Conservation (phyloP, 2,888 invertebrate species). For the Ophion costatus region DNA sequence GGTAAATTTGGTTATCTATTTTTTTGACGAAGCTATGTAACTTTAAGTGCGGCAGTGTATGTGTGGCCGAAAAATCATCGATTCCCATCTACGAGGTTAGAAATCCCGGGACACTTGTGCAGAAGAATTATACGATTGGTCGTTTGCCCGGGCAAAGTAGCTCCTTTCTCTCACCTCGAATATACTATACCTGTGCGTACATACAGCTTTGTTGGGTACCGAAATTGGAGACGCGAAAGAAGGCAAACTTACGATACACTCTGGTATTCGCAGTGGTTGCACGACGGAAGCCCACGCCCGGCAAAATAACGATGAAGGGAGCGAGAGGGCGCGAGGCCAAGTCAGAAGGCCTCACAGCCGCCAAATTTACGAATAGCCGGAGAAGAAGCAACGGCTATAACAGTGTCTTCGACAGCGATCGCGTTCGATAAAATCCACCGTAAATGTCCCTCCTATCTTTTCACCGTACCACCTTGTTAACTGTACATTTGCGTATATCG, state of each 20-base stretch:
- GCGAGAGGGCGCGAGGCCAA: not conserved
- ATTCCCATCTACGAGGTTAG: slow-evolving; percentile 58
- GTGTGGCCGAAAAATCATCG: too few relatives aligned
- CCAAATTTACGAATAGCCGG: slow-evolving; percentile 55
- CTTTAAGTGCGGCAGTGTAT: too few relatives aligned
- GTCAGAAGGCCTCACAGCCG: not conserved
- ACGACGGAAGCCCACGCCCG: slow-evolving; percentile 53
- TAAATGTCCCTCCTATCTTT: slow-evolving; percentile 22
- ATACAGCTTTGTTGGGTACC: slow-evolving; percentile 26
- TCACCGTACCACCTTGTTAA: not conserved
- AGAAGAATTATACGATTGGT: slow-evolving; percentile 24
- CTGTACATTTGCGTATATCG: not conserved
- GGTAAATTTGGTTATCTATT: too few relatives aligned
- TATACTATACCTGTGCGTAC: not conserved
- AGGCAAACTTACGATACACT: slow-evolving; percentile 37
- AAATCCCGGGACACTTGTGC: slow-evolving; percentile 2
- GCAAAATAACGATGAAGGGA: slow-evolving; percentile 47
- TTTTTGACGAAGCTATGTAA: too few relatives aligned
- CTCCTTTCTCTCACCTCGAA: not conserved
- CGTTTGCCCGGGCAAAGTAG: slow-evolving; percentile 35
- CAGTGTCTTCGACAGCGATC: slow-evolving; percentile 47
- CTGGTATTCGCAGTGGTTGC: slow-evolving; percentile 25
- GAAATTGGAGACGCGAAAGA: not conserved
- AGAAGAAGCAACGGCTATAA: slow-evolving; percentile 26
- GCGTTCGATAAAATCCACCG: slow-evolving; percentile 52